A percentile compares a stretch with the other conserved stretches of the same genome.
These are phyloP conservation scores for Casuarius casuarius DNA, from an alignment of 2,113 vertebrate species.

Conservation along the genomic window DNA sequence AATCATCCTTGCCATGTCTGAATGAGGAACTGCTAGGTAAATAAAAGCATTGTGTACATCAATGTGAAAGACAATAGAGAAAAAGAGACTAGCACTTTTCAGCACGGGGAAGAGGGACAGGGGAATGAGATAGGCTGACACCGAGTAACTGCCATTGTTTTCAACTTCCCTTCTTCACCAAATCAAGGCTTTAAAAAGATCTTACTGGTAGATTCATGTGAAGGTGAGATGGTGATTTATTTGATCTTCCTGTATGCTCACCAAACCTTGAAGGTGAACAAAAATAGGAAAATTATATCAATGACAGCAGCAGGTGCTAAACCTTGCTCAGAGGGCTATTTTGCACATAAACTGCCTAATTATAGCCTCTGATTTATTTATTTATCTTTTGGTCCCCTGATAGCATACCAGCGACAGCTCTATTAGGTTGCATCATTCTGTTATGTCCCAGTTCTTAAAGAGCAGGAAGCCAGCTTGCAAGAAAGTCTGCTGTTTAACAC, in stretches of 20 bases:
- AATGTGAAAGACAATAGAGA: background rate
- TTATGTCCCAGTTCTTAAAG: background rate
- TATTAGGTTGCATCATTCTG: background rate
- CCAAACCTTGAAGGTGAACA: conserved; percentile 11
- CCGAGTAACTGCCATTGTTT: background rate
- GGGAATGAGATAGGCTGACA: background rate
- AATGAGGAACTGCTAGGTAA: background rate
- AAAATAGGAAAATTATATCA: background rate
- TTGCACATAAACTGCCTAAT: background rate
- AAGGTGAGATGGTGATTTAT: background rate
- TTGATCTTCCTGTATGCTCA: background rate
- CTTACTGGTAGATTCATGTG: background rate
- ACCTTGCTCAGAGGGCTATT: background rate
- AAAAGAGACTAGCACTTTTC: background rate
- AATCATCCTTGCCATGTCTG: background rate
- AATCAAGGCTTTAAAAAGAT: background rate
- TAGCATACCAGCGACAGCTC: background rate
- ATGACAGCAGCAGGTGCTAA: background rate
- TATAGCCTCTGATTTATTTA: background rate
- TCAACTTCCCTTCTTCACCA: background rate
- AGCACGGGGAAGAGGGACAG: background rate
- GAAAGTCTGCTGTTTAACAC: background rate
- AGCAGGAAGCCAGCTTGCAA: background rate
- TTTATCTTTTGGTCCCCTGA: background rate
- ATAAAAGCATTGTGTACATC: background rate